Percentiles rank a stretch among this genome's conserved stretches.
Evolutionary conservation across 2,113 vertebrate genomes (phyloP).

Genomic region (Rhizomys pruinosus): DNA sequence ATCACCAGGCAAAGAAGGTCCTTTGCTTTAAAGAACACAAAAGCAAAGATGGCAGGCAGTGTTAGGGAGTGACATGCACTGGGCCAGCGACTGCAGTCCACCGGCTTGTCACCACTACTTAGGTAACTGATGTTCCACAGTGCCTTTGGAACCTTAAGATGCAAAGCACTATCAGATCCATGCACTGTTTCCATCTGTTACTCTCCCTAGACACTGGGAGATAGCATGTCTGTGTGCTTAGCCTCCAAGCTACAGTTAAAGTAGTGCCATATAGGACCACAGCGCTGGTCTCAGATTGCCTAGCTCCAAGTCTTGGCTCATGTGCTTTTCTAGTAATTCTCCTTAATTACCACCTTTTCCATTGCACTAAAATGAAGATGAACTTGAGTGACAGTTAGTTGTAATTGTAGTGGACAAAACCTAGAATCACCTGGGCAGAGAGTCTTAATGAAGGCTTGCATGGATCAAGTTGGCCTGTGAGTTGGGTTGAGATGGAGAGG

Average conservation of each 20-base stretch:
- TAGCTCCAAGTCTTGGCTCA: neutral
- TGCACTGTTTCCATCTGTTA: neutral
- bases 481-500: neutral
- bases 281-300: neutral
- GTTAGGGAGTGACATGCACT: neutral
- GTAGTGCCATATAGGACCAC: neutral
- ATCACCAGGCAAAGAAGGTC: neutral
- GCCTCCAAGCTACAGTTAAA: neutral
- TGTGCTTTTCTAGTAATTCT: neutral
- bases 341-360: neutral
- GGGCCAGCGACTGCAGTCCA: neutral
- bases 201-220: constrained; percentile 4
- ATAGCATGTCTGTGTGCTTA: neutral
- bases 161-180: neutral
- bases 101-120: neutral
- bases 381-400: neutral
- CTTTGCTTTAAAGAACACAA: neutral
- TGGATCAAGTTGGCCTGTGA: neutral
- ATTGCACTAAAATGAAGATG: neutral
- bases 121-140: neutral
- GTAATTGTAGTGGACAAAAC: neutral
- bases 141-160: neutral
- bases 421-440: too few species aligned
- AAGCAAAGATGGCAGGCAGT: neutral
- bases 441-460: neutral